A percentile compares a stretch with the other conserved stretches of the same genome.
These are phyloP conservation scores for Mesorhabditis sp. DNA, from an alignment of 2,888 invertebrate species.

Conservation along the genomic window DNA sequence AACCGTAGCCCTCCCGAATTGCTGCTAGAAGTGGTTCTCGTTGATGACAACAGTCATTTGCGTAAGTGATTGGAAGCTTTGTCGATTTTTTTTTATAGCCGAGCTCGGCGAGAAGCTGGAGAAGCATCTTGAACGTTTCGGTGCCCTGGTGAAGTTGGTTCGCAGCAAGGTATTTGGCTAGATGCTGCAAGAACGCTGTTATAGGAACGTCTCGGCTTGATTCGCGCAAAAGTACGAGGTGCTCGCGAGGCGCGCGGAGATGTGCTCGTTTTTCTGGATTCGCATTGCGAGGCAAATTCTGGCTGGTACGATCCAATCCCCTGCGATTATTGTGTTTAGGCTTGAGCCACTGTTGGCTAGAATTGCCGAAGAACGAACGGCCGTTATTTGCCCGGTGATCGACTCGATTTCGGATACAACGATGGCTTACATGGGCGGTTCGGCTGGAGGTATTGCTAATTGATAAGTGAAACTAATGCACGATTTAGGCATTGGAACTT, in stretches of 20 bases:
- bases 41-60: constrained; percentile 86
- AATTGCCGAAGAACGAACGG: constrained; percentile 74
- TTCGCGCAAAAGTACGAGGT: constrained; percentile 70
- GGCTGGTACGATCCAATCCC: constrained; percentile 67
- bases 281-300: constrained; percentile 80
- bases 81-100: constrained; percentile 60
- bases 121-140: constrained; percentile 69
- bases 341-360: constrained; percentile 80
- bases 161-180: constrained; percentile 67
- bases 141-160: constrained; percentile 70
- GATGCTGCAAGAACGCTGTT: neutral
- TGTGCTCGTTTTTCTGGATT: constrained; percentile 80
- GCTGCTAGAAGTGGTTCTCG: constrained; percentile 84
- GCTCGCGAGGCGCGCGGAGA: constrained; percentile 78
- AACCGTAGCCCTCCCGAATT: constrained; percentile 71
- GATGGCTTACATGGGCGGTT: constrained; percentile 64
- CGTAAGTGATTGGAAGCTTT: constrained; percentile 61
- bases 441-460: constrained; percentile 12
- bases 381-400: constrained; percentile 64
- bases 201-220: constrained; percentile 76
- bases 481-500: constrained; percentile 58
- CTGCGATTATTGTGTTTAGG: neutral
- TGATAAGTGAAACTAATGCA: neutral
- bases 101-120: constrained; percentile 73
- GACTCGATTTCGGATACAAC: constrained; percentile 3